Conservation (phyloP, 2,797 vertebrate species). For the Ctenopoma multispine region DNA sequence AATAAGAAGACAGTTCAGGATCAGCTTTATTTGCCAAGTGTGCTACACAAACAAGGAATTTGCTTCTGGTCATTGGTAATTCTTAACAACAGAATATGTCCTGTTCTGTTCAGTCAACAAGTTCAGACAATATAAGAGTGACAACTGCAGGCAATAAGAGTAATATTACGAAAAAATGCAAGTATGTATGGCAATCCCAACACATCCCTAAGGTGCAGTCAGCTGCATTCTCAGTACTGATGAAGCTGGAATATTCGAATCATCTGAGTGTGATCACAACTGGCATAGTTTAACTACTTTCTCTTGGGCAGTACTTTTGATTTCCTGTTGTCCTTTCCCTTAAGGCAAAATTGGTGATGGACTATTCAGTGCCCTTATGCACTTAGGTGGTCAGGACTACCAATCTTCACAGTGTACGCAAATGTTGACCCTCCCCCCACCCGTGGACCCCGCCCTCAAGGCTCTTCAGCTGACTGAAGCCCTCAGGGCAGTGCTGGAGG, state of each 20-base stretch:
- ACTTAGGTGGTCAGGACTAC: conserved; percentile 45
- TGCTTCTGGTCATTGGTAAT: too few relatives aligned
- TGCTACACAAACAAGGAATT: too few relatives aligned
- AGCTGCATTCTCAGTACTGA: background rate
- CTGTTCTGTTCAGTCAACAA: too few relatives aligned
- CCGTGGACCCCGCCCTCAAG: conserved; percentile 80
- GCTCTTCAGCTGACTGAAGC: conserved; percentile 89
- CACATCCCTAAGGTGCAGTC: too few relatives aligned
- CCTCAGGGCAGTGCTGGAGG: conserved; percentile 86
- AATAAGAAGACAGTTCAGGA: background rate
- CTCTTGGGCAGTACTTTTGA: background rate
- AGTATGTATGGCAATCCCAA: too few relatives aligned
- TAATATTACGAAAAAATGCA: too few relatives aligned
- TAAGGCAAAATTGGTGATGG: conserved; percentile 85
- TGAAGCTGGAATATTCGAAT: background rate
- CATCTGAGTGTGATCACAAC: background rate
- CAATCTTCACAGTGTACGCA: conserved; percentile 22
- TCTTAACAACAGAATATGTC: too few relatives aligned
- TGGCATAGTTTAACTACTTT: background rate
- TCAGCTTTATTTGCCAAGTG: too few relatives aligned
- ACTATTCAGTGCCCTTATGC: conserved; percentile 76
- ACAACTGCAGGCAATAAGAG: too few relatives aligned
- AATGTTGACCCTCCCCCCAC: conserved; percentile 63
- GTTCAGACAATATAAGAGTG: too few relatives aligned
- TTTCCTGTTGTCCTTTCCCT: conserved; percentile 26